Conservation (phyloP, 2,888 invertebrate species). For the Agonopterix subpropinquella region DNA sequence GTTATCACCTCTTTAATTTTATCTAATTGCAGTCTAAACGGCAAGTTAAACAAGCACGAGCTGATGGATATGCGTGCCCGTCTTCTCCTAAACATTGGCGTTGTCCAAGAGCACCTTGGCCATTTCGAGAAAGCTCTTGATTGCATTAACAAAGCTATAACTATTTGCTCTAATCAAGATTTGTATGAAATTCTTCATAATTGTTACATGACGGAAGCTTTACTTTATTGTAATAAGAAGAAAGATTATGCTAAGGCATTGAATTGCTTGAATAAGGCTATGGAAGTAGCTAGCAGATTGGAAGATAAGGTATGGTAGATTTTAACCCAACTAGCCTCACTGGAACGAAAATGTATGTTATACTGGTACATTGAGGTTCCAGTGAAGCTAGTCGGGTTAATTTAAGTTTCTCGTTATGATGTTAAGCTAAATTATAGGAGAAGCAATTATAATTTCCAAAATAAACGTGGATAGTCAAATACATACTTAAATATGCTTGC, state of each 20-base stretch:
- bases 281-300: constrained; percentile 79
- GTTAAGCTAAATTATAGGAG: background rate
- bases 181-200: constrained; percentile 84
- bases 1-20: too few species aligned
- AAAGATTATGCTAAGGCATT: constrained; percentile 80
- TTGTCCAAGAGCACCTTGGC: constrained; percentile 85
- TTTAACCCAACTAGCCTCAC: too few species aligned
- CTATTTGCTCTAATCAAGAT: constrained; percentile 80
- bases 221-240: constrained; percentile 77
- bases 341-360: too few species aligned
- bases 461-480: too few species aligned
- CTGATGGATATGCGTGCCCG: constrained; percentile 91
- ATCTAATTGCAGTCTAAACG: constrained; percentile 67
- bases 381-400: too few species aligned
- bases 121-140: constrained; percentile 80
- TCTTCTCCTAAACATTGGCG: constrained; percentile 88
- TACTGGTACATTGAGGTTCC: too few species aligned
- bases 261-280: constrained; percentile 80
- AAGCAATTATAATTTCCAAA: too few species aligned
- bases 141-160: constrained; percentile 80
- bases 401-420: background rate
- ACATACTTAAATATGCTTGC: too few species aligned
- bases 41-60: constrained; percentile 80
- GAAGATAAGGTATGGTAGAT: constrained; percentile 68
- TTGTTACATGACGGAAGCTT: constrained; percentile 82